Percentiles rank a stretch among this genome's conserved stretches.
phyloP scores from a whole-genome alignment of 2,797 vertebrate species.

The Centropyge bicolor region DNA sequence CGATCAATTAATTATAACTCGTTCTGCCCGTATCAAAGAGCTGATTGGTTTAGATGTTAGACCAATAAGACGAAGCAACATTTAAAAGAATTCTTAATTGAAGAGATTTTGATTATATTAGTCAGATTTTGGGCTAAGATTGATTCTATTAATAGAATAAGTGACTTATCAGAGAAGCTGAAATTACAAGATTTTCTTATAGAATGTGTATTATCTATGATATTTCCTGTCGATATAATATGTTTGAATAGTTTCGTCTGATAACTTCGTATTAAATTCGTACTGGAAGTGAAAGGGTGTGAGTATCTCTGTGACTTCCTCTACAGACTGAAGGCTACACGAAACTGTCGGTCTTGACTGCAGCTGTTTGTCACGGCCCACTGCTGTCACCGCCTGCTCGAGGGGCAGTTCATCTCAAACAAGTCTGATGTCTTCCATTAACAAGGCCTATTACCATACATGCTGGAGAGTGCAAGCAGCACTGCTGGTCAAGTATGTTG shows the following conservation, averaged over 20 bases:
- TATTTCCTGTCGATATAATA: not conserved
- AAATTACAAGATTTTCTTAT: not conserved
- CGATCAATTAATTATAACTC: not conserved
- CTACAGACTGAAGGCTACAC: not conserved
- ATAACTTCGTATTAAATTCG: not conserved
- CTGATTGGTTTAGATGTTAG: not conserved
- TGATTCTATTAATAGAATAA: not conserved
- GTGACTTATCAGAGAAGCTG: not conserved
- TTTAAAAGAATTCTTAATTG: too few species aligned
- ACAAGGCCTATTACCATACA: not conserved
- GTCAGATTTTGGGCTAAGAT: not conserved
- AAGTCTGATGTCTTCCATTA: not conserved
- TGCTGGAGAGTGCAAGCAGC: not conserved
- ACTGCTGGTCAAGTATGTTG: not conserved
- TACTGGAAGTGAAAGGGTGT: not conserved
- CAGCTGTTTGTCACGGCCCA: slow-evolving; percentile 16
- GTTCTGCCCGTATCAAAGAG: not conserved
- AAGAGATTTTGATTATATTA: not conserved
- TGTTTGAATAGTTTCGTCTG: not conserved
- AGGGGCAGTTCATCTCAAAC: not conserved
- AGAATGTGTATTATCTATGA: not conserved
- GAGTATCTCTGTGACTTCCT: not conserved
- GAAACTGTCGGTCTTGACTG: slow-evolving; percentile 19
- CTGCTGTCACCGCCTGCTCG: slow-evolving; percentile 1
- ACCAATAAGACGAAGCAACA: not conserved